Percentiles rank a stretch among this genome's conserved stretches.
These are phyloP conservation scores for Varecia variegata DNA, from an alignment of 2,797 vertebrate genomes.

Conservation along the genomic window DNA sequence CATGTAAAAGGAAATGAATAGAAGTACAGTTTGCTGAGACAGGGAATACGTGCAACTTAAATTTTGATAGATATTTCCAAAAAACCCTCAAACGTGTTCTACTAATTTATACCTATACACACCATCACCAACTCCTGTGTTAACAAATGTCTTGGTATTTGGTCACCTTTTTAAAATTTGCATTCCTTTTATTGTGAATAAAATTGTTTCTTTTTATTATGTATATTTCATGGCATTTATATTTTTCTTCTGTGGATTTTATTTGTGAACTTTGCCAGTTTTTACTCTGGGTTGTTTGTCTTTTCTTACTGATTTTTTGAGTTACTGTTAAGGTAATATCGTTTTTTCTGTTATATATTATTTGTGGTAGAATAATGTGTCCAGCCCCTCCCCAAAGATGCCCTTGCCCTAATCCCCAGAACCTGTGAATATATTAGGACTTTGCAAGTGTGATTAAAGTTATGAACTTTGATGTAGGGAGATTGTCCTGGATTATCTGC, in stretches of 20 bases:
- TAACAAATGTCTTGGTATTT: not conserved
- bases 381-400: not conserved
- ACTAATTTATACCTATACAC: not conserved
- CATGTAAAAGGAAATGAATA: not conserved
- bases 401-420: not conserved
- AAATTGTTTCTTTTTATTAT: not conserved
- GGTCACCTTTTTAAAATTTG: not conserved
- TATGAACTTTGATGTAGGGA: not conserved
- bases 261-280: not conserved
- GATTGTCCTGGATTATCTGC: not conserved
- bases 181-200: not conserved
- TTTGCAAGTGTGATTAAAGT: not conserved
- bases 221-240: not conserved
- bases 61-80: not conserved
- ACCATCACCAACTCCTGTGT: not conserved
- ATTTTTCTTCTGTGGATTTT: not conserved
- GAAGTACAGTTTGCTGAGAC: not conserved
- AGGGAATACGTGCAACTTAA: not conserved
- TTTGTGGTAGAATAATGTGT: not conserved
- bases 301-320: not conserved
- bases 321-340: not conserved
- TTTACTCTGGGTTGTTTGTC: not conserved
- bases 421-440: not conserved
- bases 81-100: not conserved
- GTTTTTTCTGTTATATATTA: not conserved